Conservation (phyloP, 2,888 invertebrate species). For the Hyles lineata region DNA sequence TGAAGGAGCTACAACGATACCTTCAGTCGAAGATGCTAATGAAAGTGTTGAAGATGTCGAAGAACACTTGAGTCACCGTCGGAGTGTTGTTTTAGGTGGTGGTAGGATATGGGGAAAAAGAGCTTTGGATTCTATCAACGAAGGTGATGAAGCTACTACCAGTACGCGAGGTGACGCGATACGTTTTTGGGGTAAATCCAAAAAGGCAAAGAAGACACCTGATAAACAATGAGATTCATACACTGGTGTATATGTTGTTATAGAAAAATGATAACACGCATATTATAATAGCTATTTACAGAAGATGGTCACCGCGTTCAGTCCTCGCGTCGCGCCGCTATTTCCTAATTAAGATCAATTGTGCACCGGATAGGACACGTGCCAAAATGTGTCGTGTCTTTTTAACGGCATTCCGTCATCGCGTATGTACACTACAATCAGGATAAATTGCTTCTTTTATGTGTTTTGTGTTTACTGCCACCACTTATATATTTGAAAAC, state of each 20-base stretch:
- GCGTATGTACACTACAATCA: constrained; percentile 54
- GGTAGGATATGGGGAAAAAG: constrained; percentile 36
- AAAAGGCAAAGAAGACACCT: constrained; percentile 48
- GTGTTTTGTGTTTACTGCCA: constrained; percentile 21
- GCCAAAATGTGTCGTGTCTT: constrained; percentile 79
- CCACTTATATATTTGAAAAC: background rate
- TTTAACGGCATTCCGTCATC: constrained; percentile 66
- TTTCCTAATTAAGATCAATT: constrained; percentile 84
- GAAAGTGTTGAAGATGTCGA: constrained; percentile 33
- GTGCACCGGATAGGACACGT: constrained; percentile 82
- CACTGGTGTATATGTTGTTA: constrained; percentile 33
- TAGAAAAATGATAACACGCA: constrained; percentile 4
- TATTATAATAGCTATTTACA: constrained; percentile 22
- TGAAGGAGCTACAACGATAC: constrained; percentile 54
- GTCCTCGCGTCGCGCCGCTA: constrained; percentile 67
- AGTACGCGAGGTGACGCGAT: constrained; percentile 53
- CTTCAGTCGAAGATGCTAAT: constrained; percentile 41
- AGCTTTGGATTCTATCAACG: constrained; percentile 41
- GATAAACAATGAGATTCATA: constrained; percentile 37
- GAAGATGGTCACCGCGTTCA: constrained; percentile 51
- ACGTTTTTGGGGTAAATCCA: constrained; percentile 62
- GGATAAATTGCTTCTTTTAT: constrained; percentile 41
- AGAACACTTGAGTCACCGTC: constrained; percentile 30
- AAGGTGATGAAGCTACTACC: constrained; percentile 45
- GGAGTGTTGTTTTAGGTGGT: constrained; percentile 36